Conservation (phyloP, 2,888 invertebrate species). For the Lasioglossum leucozonium region DNA sequence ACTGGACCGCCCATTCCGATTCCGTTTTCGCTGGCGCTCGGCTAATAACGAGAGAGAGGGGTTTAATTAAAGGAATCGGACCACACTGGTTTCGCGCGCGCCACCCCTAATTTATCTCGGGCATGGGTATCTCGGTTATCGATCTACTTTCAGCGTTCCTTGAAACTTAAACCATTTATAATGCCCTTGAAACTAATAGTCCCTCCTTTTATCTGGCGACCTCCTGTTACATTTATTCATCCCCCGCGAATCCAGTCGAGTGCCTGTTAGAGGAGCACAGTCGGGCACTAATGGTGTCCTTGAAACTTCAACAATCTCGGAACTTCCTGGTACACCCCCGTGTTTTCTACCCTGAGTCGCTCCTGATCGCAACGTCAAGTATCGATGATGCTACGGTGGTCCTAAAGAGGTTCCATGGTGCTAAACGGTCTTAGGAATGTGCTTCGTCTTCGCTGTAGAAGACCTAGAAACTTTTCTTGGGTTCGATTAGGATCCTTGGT, state of each 20-base stretch:
- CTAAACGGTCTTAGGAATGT: background rate
- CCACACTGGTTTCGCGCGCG: background rate
- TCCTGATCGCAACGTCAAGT: background rate
- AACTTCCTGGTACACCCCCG: constrained; percentile 26
- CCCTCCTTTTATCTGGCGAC: constrained; percentile 44
- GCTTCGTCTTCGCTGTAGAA: background rate
- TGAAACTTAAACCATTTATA: constrained; percentile 56
- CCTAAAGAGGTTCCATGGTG: background rate
- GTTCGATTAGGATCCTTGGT: background rate
- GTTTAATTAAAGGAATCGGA: constrained; percentile 19
- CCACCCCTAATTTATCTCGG: constrained; percentile 28
- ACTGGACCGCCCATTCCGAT: background rate
- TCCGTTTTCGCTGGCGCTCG: background rate
- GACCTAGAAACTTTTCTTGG: background rate
- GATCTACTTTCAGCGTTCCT: constrained; percentile 46
- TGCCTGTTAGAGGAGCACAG: background rate
- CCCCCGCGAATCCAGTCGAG: constrained; percentile 35
- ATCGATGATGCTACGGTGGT: background rate
- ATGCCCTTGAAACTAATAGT: constrained; percentile 52
- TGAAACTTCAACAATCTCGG: constrained; percentile 45
- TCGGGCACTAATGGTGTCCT: constrained; percentile 41
- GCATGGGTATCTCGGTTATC: constrained; percentile 33
- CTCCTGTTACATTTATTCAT: constrained; percentile 55
- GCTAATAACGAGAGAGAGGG: background rate
- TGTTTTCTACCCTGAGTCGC: constrained; percentile 19